Conservation (phyloP, 1,140 invertebrate species). For the Sipha flava region DNA sequence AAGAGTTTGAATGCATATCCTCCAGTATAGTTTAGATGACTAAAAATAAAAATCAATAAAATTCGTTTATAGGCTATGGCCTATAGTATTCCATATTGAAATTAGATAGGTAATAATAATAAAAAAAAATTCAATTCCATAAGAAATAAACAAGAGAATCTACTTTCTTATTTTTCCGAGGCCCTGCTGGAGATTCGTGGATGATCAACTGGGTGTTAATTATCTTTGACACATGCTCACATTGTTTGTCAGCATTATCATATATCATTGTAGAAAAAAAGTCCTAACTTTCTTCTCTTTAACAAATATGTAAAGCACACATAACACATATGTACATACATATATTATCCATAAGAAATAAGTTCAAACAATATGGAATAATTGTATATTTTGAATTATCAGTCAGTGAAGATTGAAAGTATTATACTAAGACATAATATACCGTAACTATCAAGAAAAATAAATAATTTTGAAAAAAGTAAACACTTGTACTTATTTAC, state of each 20-base stretch:
- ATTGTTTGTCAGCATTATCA: slow-evolving; percentile 23
- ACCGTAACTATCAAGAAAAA: not conserved
- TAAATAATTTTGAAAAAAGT: not conserved
- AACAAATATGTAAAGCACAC: slow-evolving; percentile 5
- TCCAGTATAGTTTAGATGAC: not conserved
- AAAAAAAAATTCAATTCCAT: not conserved
- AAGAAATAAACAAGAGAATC: slow-evolving; percentile 16
- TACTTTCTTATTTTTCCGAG: slow-evolving; percentile 20
- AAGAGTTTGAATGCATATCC: too few species aligned
- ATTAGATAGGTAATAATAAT: not conserved
- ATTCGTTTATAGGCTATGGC: not conserved
- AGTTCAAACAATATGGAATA: not conserved
- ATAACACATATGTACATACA: not conserved
- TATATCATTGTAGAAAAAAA: slow-evolving; percentile 22
- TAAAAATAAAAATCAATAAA: too few species aligned
- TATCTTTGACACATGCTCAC: slow-evolving; percentile 18
- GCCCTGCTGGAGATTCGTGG: not conserved
- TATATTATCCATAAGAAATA: not conserved
- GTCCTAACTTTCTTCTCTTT: slow-evolving; percentile 2
- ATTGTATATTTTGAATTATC: not conserved
- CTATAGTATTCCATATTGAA: not conserved
- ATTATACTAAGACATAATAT: not conserved
- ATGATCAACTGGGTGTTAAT: slow-evolving; percentile 25
- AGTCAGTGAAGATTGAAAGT: slow-evolving; percentile 18
- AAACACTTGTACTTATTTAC: not conserved